phyloP scores from a whole-genome alignment of 2,113 vertebrate species.

The Xiphorhynchus elegans region DNA sequence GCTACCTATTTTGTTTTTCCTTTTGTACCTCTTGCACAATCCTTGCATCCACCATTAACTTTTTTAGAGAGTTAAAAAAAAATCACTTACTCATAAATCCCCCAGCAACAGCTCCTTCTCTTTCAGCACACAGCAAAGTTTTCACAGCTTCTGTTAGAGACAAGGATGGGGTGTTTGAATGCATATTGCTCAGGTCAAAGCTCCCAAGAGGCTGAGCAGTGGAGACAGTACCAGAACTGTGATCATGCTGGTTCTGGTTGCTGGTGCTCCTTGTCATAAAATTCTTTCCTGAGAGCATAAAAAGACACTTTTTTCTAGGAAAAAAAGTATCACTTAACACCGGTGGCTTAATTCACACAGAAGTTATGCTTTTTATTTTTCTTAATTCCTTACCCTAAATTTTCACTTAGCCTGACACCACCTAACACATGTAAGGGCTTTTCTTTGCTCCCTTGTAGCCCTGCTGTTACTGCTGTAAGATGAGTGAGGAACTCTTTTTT shows the following conservation, averaged over 20 bases:
- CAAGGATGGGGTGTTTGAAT: neutral
- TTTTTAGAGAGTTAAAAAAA: neutral
- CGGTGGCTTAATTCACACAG: neutral
- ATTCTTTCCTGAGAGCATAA: neutral
- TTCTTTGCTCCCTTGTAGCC: neutral
- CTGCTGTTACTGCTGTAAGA: neutral
- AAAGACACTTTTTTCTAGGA: neutral
- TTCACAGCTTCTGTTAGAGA: neutral
- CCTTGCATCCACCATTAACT: neutral
- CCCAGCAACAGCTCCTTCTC: neutral
- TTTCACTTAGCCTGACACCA: neutral
- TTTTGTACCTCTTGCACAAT: neutral
- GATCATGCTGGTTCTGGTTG: neutral
- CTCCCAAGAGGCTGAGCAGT: neutral
- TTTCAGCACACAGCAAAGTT: neutral
- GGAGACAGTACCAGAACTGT: neutral
- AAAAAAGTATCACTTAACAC: neutral
- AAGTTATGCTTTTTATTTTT: neutral
- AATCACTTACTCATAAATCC: neutral
- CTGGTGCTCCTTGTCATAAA: neutral
- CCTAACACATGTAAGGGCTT: neutral
- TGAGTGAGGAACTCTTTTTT: neutral
- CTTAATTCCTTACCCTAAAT: neutral
- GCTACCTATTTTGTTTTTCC: neutral
- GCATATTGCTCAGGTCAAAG: neutral